Conservation (phyloP, 2,888 invertebrate species). For the Homarus gammarus region DNA sequence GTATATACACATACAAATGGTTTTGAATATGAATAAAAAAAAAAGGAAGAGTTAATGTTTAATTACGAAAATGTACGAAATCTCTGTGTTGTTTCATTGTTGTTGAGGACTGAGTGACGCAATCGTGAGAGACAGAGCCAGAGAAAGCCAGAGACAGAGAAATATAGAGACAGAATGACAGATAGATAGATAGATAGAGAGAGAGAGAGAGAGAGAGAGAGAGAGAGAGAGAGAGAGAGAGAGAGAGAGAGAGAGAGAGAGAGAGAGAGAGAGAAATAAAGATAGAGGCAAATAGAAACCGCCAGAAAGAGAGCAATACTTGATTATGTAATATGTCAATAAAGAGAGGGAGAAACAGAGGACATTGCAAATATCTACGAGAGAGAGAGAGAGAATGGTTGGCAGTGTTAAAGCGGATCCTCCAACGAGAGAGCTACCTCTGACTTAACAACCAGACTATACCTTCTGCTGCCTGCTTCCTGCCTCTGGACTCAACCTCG, state of each 20-base stretch:
- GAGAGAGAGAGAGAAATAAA: neutral
- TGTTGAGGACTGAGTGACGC: neutral
- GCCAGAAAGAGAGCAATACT: neutral
- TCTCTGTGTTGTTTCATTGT: too few species aligned
- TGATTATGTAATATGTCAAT: neutral
- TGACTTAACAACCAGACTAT: too few species aligned
- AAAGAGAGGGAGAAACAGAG: neutral
- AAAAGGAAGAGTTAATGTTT: too few species aligned
- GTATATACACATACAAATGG: too few species aligned
- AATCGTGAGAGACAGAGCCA: neutral
- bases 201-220: neutral
- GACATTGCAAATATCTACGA: neutral
- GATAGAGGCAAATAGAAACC: neutral
- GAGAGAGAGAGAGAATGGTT: neutral
- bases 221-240: neutral
- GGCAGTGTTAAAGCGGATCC: too few species aligned
- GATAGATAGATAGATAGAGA: conserved; percentile 13
- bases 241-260: neutral
- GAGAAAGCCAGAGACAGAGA: neutral
- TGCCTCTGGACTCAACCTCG: too few species aligned
- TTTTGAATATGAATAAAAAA: too few species aligned
- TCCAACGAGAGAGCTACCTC: too few species aligned
- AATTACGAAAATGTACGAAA: too few species aligned
- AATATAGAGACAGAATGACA: neutral
- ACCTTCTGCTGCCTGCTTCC: too few species aligned